Evolutionary conservation across 2,113 vertebrate species (phyloP).

Genomic region (Neofelis nebulosa): DNA sequence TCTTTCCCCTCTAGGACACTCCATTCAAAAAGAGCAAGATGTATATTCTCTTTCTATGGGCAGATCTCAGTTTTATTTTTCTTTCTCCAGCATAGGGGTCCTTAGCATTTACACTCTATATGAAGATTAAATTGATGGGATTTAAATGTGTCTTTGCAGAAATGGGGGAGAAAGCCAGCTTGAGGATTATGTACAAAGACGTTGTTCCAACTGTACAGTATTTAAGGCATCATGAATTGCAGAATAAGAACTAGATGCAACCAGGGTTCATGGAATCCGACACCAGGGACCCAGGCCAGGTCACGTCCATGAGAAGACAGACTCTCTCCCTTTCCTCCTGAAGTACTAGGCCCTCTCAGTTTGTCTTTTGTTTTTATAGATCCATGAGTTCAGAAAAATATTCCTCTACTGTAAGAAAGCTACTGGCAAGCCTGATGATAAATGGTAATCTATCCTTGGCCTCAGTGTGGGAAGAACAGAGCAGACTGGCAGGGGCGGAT

Average conservation of each 20-base stretch:
- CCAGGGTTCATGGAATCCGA: background rate
- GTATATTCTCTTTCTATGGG: background rate
- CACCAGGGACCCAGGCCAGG: background rate
- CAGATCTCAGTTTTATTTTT: background rate
- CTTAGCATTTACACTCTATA: background rate
- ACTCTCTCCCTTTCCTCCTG: background rate
- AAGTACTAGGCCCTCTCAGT: background rate
- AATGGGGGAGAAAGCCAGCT: background rate
- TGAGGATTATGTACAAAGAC: background rate
- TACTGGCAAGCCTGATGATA: background rate
- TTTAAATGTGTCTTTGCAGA: conserved; percentile 53
- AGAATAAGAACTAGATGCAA: background rate
- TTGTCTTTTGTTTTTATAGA: background rate
- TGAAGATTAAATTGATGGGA: background rate
- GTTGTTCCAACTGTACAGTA: background rate
- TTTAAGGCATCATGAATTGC: background rate
- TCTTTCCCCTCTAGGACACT: background rate
- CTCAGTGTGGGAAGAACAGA: too few relatives aligned
- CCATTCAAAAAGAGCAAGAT: background rate
- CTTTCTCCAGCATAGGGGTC: background rate
- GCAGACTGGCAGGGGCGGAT: background rate
- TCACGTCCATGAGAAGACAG: background rate
- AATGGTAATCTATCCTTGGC: background rate
- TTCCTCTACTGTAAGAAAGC: background rate
- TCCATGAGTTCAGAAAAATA: background rate